Conservation (phyloP, 2,888 invertebrate species). For the Mesorhabditis belari region DNA sequence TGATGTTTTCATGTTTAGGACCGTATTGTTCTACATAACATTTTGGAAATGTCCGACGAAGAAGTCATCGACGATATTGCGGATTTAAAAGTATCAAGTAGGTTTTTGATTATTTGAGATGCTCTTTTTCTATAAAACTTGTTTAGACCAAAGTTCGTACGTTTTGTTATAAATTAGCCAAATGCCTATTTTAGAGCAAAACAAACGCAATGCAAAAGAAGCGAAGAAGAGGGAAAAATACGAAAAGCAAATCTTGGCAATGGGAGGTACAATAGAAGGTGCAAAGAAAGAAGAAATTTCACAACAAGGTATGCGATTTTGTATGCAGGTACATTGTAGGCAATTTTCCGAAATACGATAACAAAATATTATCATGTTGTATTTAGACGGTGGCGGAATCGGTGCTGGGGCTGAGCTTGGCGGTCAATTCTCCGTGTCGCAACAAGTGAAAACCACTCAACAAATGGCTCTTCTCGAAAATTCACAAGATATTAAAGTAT, state of each 20-base stretch:
- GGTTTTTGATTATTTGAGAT: neutral
- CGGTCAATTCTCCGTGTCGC: constrained; percentile 89
- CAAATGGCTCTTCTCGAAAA: constrained; percentile 70
- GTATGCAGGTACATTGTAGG: constrained; percentile 6
- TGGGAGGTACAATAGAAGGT: constrained; percentile 45
- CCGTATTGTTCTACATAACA: too few species aligned
- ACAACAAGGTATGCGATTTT: neutral
- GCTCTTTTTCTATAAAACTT: neutral
- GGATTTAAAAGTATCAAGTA: neutral
- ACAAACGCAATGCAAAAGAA: constrained; percentile 24
- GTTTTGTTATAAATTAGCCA: too few species aligned
- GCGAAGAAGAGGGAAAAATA: constrained; percentile 34
- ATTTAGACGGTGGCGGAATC: constrained; percentile 37
- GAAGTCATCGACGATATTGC: neutral
- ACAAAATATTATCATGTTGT: neutral
- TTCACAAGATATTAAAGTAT: constrained; percentile 92
- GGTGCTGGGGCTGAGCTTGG: constrained; percentile 65
- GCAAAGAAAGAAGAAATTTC: neutral
- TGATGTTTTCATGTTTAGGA: too few species aligned
- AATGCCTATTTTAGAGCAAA: too few species aligned
- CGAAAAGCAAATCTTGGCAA: constrained; percentile 41
- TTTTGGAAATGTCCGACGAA: neutral
- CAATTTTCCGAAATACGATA: neutral
- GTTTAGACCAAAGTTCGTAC: neutral
- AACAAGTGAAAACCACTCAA: constrained; percentile 63